Conservation (phyloP, 2,888 invertebrate species). For the Criorhina ranunculi region DNA sequence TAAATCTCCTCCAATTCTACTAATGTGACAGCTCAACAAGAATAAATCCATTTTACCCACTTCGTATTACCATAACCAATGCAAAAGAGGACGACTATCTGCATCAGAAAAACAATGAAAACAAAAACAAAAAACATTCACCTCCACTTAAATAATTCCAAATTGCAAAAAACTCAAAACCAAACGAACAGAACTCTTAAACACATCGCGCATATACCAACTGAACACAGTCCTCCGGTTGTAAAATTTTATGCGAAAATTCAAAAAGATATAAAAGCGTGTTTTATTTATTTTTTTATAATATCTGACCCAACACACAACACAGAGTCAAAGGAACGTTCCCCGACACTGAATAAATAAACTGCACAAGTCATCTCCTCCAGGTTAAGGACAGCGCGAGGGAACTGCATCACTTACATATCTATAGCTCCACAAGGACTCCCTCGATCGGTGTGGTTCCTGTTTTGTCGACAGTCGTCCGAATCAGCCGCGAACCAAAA, state of each 20-base stretch:
- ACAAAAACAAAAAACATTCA: slow-evolving; percentile 13
- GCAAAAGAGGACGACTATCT: slow-evolving; percentile 20
- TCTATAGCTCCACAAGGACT: slow-evolving; percentile 46
- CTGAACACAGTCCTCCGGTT: slow-evolving; percentile 22
- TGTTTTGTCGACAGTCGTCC: slow-evolving; percentile 34
- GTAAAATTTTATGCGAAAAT: slow-evolving; percentile 49
- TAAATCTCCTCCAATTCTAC: slow-evolving; percentile 30
- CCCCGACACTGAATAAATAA: slow-evolving; percentile 55
- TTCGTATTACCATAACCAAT: slow-evolving; percentile 37
- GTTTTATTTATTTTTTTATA: neutral
- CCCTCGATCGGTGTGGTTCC: slow-evolving; percentile 32
- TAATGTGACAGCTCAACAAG: slow-evolving; percentile 50
- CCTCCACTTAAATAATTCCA: slow-evolving; percentile 55
- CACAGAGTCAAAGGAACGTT: slow-evolving; percentile 23
- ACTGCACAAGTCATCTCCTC: slow-evolving; percentile 24
- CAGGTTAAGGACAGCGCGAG: slow-evolving; percentile 24
- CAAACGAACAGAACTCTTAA: slow-evolving; percentile 17
- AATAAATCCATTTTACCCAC: slow-evolving; percentile 34
- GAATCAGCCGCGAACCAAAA: slow-evolving; percentile 27
- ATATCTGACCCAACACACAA: slow-evolving; percentile 40
- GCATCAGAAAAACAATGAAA: neutral
- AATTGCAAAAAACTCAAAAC: slow-evolving; percentile 55
- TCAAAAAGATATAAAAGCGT: slow-evolving; percentile 26
- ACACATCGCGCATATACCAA: slow-evolving; percentile 7
- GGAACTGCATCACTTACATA: slow-evolving; percentile 25